Evolutionary conservation across 1,140 invertebrate species (phyloP), one percentile per base, ranked within the genome.

Genomic region (Batillaria attramentaria): DNA sequence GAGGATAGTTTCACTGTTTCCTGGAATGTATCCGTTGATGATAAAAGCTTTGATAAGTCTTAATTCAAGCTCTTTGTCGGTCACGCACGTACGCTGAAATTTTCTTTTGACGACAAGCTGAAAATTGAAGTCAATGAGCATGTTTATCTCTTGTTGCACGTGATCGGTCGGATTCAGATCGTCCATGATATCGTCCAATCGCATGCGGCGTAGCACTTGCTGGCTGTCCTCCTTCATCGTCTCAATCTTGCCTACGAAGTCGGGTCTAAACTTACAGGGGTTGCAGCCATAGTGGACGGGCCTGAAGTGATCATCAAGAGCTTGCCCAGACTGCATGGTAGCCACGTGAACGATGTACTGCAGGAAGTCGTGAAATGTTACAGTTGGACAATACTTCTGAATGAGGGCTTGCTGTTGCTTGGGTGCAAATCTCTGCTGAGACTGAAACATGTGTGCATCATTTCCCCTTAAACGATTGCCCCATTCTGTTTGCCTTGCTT

Each of bases 321-420:
- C 60, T 31, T 41, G 1, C 31, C 69, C 57, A 2, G 46, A 31
- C 41, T 20, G 13, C 5, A 8, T n/a, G 37, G 33, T 31, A 6
- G 35, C 43, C 13, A 24, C 35, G 28, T 33, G 24, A 16, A 80
- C 74, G 41, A 70, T 46, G 66, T 69, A 78, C 24, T 33, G n/a
- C 13, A 84, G 28, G 62, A 82, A 82, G n/a, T 80, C 78, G 8
- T 54, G 3, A 74, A 84, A 84, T 33, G 78, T 72, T 3, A 80
- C 24, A 35, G 78, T 43, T 1, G 35, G 0, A 18, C 50, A 69
- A n/a, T n/a, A n/a, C n/a, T n/a, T n/a, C n/a, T n/a, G n/a, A n/a
- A n/a, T n/a, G n/a, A n/a, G n/a, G n/a, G n/a, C n/a, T n/a, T n/a
- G n/a, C n/a, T n/a, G n/a, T n/a, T n/a, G n/a, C n/a, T n/a, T n/a